Percentiles rank a stretch among this genome's conserved stretches.
These are phyloP conservation scores for Cryptus armator DNA, from an alignment of 2,888 invertebrate species.

Conservation along the genomic window DNA sequence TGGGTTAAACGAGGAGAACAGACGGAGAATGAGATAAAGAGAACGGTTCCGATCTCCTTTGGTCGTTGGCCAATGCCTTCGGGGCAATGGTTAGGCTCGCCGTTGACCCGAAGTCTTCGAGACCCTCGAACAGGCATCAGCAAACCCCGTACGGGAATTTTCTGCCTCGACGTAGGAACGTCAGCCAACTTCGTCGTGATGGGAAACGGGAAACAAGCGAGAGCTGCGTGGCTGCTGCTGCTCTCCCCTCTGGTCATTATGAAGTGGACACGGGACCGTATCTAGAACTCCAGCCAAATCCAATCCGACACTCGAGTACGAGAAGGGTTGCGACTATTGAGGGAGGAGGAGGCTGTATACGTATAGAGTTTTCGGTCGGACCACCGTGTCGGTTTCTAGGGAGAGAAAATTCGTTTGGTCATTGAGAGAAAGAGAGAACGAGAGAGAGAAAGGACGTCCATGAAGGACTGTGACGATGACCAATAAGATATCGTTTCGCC, in stretches of 20 bases:
- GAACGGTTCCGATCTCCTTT: constrained; percentile 35
- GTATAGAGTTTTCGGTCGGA: constrained; percentile 44
- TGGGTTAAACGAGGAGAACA: constrained; percentile 11
- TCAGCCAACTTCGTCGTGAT: constrained; percentile 51
- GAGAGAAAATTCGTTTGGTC: constrained; percentile 59
- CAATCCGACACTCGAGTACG: constrained; percentile 78
- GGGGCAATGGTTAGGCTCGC: constrained; percentile 43
- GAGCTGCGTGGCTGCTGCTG: not conserved
- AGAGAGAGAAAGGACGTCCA: constrained; percentile 17
- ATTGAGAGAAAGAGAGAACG: constrained; percentile 15
- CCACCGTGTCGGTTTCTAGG: constrained; percentile 11
- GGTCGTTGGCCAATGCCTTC: constrained; percentile 59
- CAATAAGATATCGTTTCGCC: constrained; percentile 66
- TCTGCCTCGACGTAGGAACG: constrained; percentile 26
- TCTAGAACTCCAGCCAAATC: constrained; percentile 78
- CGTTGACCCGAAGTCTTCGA: constrained; percentile 26
- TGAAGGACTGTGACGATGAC: constrained; percentile 43
- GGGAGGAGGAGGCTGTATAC: not conserved
- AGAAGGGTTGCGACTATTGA: constrained; percentile 70
- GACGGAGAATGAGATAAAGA: constrained; percentile 53
- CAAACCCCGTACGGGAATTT: constrained; percentile 18
- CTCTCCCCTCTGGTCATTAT: constrained; percentile 77
- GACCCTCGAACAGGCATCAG: constrained; percentile 10
- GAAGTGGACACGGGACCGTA: constrained; percentile 76
- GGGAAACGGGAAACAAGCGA: constrained; percentile 48